phyloP scores from a whole-genome alignment of 1,140 invertebrate genomes.

The Drosophila melanogaster region Release_6_plus_ISO1_MT NC_004354.4:5517501-5518000 shows the following conservation, averaged over 20 bases:
- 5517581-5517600: conserved; percentile 67
- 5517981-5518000: too few relatives aligned
- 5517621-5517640: conserved; percentile 71
- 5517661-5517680: conserved; percentile 46
- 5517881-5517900: too few relatives aligned
- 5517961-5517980: too few relatives aligned
- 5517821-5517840: conserved; percentile 62
- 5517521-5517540: too few relatives aligned
- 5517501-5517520: neutral
- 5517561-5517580: conserved; percentile 45
- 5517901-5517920: too few relatives aligned
- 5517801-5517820: conserved; percentile 63
- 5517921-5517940: too few relatives aligned
- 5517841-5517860: conserved; percentile 45
- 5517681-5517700: conserved; percentile 38
- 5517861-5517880: too few relatives aligned
- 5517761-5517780: conserved; percentile 55
- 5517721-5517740: conserved; percentile 32
- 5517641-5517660: conserved; percentile 59
- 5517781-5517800: conserved; percentile 65
- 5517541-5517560: too few relatives aligned
- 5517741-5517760: conserved; percentile 43
- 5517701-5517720: conserved; percentile 57
- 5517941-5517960: too few relatives aligned
- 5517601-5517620: conserved; percentile 59